phyloP scores from a whole-genome alignment of 1,140 invertebrate genomes.

The Brachionus calyciflorus region DNA sequence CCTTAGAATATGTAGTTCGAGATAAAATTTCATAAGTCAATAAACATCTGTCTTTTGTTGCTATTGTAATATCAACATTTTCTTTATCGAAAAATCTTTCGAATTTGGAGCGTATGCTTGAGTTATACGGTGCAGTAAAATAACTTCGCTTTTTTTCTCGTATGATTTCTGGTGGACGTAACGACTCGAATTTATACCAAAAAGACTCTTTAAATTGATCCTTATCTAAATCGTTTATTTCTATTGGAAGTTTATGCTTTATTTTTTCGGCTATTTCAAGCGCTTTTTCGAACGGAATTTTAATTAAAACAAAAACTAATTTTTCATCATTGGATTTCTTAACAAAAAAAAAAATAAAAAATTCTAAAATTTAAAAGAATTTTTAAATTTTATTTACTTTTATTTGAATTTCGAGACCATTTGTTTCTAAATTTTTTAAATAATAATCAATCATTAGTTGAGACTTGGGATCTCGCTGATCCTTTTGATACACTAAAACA shows the following conservation, averaged over 20 bases:
- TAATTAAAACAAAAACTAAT: constrained; percentile 11
- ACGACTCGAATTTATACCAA: constrained; percentile 27
- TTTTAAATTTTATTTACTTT: neutral
- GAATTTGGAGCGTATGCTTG: constrained; percentile 26
- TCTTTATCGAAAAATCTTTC: constrained; percentile 43
- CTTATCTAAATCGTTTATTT: constrained; percentile 34
- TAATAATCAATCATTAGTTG: neutral
- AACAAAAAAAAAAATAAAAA: neutral
- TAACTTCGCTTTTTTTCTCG: constrained; percentile 24
- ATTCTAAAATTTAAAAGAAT: neutral
- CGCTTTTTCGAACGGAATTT: constrained; percentile 37
- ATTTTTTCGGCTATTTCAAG: constrained; percentile 42
- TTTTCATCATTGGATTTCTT: constrained; percentile 4
- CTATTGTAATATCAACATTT: constrained; percentile 8
- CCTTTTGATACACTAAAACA: constrained; percentile 43
- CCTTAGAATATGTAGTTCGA: neutral
- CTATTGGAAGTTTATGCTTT: constrained; percentile 35
- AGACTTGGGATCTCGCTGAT: neutral
- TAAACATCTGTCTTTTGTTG: constrained; percentile 33
- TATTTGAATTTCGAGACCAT: constrained; percentile 29
- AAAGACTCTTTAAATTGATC: neutral
- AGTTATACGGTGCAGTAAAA: constrained; percentile 41
- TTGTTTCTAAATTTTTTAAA: neutral
- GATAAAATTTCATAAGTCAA: constrained; percentile 40
- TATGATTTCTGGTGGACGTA: constrained; percentile 3